Base-by-base conservation (phyloP, 1,140 invertebrate genomes). In the Anagrus nilaparvatae region DNA sequence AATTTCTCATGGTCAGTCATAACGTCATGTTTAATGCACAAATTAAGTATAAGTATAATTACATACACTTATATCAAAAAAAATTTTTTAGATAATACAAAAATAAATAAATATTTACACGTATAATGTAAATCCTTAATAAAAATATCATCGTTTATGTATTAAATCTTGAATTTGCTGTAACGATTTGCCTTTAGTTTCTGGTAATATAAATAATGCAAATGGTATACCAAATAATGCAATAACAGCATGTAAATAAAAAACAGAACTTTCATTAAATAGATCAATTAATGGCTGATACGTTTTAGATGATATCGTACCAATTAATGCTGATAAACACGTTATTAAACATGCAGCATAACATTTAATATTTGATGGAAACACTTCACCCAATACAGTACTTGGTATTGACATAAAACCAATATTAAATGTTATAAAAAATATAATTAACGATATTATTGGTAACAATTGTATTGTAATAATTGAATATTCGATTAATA, bases 111-210 rank as follows among this genome's bases (percentile, higher is more conserved):
- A n/a, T n/a, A n/a, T n/a, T n/a, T n/a, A n/a, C n/a, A n/a, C n/a
- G n/a, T n/a, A n/a, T n/a, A n/a, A n/a, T n/a, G n/a, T n/a, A n/a
- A n/a, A n/a, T n/a, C n/a, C n/a, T n/a, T n/a, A n/a, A n/a, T n/a
- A n/a, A n/a, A n/a, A n/a, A n/a, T n/a, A n/a, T n/a, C n/a, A n/a
- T n/a, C n/a, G n/a, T n/a, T n/a, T n/a, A n/a, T n/a, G n/a, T n/a
- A n/a, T n/a, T n/a, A n/a, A n/a, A 4, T 52, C 44, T 37, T 59
- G 57, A 43, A 61, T 59, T 40, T 59, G 53, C 38, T 56, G 51
- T 2, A 87, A 71, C 2, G 79, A 78, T 56, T 82, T 84, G n/a
- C 81, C 81, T 61, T 87, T 88, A 0, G 84, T 89, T 65, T 90
- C 85, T 0, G 84, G 82, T 14, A 87, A 63, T 24, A 73, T 66